Conservation (phyloP, 2,797 vertebrate species). For the Enteromius viviparus region DNA sequence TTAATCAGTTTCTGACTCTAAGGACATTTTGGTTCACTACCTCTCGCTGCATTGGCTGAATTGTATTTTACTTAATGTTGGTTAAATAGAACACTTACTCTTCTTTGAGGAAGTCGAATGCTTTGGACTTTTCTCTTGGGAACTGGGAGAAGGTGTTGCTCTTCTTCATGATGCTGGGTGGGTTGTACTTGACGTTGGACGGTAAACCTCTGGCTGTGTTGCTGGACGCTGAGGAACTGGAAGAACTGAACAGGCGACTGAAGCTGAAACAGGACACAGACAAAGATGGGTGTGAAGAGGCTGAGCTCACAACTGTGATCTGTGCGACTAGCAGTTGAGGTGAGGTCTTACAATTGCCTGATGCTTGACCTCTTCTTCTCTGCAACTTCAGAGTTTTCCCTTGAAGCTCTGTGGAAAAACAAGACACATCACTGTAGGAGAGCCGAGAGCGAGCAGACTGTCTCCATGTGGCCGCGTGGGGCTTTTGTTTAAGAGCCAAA, state of each 20-base stretch:
- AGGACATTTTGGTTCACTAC: not conserved
- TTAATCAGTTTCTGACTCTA: not conserved
- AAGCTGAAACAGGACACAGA: conserved; percentile 79
- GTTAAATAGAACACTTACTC: conserved; percentile 69
- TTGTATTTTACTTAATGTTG: not conserved
- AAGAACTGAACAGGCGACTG: conserved; percentile 96
- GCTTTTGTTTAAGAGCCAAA: conserved; percentile 2
- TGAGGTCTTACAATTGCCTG: conserved; percentile 94
- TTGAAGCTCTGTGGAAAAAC: conserved; percentile 84
- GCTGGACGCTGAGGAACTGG: conserved; percentile 79
- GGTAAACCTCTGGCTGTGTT: conserved; percentile 80
- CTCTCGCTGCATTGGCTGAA: not conserved
- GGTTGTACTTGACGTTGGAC: conserved; percentile 89
- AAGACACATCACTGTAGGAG: conserved; percentile 15
- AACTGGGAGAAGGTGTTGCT: conserved; percentile 93
- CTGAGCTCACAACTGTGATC: not conserved
- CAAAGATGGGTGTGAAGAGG: conserved; percentile 24
- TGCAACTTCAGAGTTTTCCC: conserved; percentile 89
- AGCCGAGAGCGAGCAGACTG: not conserved
- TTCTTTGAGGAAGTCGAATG: conserved; percentile 83
- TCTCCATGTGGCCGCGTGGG: not conserved
- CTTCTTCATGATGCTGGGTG: conserved; percentile 79
- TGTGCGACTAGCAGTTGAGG: not conserved
- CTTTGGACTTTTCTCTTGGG: conserved; percentile 90
- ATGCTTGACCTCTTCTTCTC: conserved; percentile 99